Conservation (phyloP, 2,797 vertebrate species). For the Sebastes ruberrimus region DNA sequence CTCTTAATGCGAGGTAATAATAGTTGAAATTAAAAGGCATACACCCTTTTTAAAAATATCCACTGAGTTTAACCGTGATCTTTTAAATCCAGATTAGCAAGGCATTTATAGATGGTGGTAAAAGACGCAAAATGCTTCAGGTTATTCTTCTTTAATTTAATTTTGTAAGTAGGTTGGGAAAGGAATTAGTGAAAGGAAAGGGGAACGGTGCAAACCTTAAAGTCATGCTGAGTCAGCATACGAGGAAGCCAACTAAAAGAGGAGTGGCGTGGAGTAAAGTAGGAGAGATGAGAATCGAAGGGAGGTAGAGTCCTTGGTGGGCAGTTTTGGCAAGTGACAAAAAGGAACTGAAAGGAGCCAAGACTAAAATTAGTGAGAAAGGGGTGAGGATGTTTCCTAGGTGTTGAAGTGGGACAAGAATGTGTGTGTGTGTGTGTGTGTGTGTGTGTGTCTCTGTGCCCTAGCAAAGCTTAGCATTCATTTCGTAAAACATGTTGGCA, state of each 20-base stretch:
- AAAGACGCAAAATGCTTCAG: neutral
- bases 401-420: conserved; percentile 48
- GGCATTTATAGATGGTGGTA: neutral
- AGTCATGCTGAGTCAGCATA: neutral
- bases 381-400: conserved; percentile 53
- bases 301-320: neutral
- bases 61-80: conserved; percentile 47
- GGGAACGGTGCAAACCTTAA: neutral
- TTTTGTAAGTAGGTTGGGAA: neutral
- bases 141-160: neutral
- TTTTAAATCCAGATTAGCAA: neutral
- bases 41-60: conserved; percentile 32
- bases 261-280: neutral
- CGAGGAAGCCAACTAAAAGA: neutral
- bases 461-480: conserved; percentile 25
- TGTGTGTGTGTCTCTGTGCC: conserved; percentile 29
- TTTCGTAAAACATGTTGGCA: conserved; percentile 28
- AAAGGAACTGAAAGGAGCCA: conserved; percentile 19
- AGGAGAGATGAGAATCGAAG: neutral
- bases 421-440: conserved; percentile 23
- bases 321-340: neutral
- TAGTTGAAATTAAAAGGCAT: neutral
- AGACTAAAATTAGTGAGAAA: conserved; percentile 21
- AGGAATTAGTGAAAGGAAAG: neutral
- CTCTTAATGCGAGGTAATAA: neutral